These are phyloP conservation scores for Hypercompe scribonia DNA, from an alignment of 2,888 invertebrate species.

Conservation along the genomic window DNA sequence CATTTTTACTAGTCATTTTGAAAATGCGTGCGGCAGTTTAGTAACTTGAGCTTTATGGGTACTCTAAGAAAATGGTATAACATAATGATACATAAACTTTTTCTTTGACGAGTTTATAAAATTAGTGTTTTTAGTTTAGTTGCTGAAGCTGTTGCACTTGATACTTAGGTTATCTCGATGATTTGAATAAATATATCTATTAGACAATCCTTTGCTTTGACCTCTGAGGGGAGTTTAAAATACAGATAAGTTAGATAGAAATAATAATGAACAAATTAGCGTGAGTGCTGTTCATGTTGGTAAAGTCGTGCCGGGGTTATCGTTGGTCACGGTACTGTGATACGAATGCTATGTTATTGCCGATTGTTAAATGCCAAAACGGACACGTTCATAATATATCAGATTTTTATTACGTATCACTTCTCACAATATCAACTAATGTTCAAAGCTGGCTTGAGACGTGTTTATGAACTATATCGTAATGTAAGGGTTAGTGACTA, in stretches of 20 bases:
- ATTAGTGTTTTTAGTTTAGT: too few relatives aligned
- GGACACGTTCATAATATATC: conserved; percentile 19
- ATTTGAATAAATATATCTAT: not conserved
- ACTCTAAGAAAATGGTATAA: not conserved
- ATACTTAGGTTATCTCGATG: not conserved
- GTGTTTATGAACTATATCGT: not conserved
- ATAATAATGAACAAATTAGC: not conserved
- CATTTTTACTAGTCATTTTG: too few relatives aligned
- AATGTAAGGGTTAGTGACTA: too few relatives aligned
- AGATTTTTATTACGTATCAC: conserved; percentile 7
- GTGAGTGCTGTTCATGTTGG: conserved; percentile 4
- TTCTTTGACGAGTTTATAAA: not conserved
- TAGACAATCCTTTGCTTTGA: not conserved
- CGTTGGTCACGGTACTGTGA: conserved; percentile 36
- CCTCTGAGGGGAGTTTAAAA: not conserved
- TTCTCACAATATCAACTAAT: not conserved
- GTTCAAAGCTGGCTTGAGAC: not conserved
- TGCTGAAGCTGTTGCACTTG: not conserved
- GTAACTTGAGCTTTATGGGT: too few relatives aligned
- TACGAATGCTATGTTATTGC: conserved; percentile 35
- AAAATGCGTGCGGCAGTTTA: not conserved
- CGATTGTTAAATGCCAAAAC: conserved; percentile 28
- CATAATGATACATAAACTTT: not conserved
- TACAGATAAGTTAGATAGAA: conserved; percentile 4
- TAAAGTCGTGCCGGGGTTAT: conserved; percentile 32